Evolutionary conservation across 2,113 vertebrate genomes (phyloP).

Genomic region (Bombycilla garrulus): DNA sequence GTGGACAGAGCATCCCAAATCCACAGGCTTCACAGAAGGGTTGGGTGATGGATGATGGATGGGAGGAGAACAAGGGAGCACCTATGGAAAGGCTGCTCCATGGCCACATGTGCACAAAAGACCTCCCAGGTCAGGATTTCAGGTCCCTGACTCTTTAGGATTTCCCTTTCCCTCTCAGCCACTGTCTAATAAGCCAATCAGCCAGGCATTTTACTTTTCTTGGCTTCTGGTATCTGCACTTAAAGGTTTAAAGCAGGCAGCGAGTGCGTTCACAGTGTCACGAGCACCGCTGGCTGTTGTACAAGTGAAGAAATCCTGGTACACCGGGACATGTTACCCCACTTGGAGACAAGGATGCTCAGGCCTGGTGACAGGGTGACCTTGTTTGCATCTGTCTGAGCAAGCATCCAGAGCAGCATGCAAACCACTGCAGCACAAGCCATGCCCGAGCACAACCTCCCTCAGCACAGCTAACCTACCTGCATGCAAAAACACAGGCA

Average conservation of each 20-base stretch:
- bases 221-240: background rate
- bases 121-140: background rate
- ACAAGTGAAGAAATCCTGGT: background rate
- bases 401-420: background rate
- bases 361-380: background rate
- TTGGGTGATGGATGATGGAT: background rate
- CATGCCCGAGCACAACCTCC: background rate
- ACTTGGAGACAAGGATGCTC: background rate
- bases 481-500: background rate
- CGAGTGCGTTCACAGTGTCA: background rate
- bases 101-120: background rate
- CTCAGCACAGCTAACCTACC: background rate
- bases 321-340: background rate
- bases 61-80: background rate
- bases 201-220: background rate
- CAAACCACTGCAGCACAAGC: constrained; percentile 1
- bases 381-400: constrained; percentile 20
- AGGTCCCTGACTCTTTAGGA: background rate
- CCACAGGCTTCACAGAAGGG: background rate
- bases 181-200: background rate
- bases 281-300: background rate
- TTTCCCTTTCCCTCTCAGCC: background rate
- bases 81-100: background rate
- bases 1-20: background rate
- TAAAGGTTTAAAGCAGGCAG: background rate